These are phyloP conservation scores for Ectropis grisescens DNA, from an alignment of 1,140 invertebrate genomes.

Conservation along the genomic window DNA sequence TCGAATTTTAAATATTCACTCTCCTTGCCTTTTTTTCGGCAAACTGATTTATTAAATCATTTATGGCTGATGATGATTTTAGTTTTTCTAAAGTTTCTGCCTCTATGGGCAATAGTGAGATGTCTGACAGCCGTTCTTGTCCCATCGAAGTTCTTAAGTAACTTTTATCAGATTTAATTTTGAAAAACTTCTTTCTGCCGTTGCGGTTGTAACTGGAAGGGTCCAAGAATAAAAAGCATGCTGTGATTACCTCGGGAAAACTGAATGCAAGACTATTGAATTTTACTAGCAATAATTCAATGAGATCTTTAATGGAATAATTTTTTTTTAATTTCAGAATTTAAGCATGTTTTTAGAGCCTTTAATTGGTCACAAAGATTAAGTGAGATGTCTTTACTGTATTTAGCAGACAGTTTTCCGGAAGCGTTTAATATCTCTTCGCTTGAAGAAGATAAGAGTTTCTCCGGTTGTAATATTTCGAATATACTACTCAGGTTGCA, in stretches of 20 bases:
- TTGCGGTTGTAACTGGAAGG: constrained; percentile 29
- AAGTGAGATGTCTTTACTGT: no score
- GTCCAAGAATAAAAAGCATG: constrained; percentile 33
- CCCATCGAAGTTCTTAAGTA: constrained; percentile 23
- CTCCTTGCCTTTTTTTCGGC: constrained; percentile 15
- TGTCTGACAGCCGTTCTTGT: constrained; percentile 12
- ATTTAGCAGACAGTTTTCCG: no score
- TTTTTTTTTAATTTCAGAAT: constrained; percentile 16
- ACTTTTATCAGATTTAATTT: constrained; percentile 30
- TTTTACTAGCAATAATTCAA: constrained; percentile 29
- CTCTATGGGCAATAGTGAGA: constrained; percentile 17
- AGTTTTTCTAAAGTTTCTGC: constrained; percentile 23
- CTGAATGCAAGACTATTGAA: constrained; percentile 26
- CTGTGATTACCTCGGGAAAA: constrained; percentile 33
- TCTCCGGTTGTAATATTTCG: no score
- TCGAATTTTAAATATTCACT: constrained; percentile 12
- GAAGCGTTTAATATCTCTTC: no score
- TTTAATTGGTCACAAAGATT: no score
- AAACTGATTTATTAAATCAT: constrained; percentile 19
- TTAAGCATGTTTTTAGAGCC: constrained; percentile 14
- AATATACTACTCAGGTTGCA: no score
- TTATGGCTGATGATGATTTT: constrained; percentile 19
- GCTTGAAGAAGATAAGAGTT: no score
- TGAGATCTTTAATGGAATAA: constrained; percentile 19
- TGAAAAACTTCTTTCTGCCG: constrained; percentile 25